phyloP scores from a whole-genome alignment of 2,797 vertebrate species.

The Enteromius thamalakanensis region DNA sequence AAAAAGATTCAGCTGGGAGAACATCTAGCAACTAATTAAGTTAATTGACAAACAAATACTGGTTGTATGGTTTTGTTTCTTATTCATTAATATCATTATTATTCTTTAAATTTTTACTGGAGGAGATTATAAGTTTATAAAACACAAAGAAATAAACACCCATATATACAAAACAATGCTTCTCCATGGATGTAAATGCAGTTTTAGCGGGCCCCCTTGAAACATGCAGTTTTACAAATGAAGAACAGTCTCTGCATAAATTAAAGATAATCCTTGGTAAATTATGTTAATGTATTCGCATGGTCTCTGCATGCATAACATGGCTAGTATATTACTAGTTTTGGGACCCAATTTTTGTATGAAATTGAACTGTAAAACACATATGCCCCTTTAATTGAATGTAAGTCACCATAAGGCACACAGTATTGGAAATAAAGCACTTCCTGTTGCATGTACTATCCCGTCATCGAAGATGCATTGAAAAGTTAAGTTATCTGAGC shows the following conservation, averaged over 20 bases:
- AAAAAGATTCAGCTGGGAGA: too few species aligned
- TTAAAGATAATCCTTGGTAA: conserved; percentile 80
- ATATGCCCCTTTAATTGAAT: neutral
- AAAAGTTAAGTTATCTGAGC: neutral
- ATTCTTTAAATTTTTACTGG: neutral
- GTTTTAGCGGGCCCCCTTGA: conserved; percentile 71
- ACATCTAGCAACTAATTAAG: too few species aligned
- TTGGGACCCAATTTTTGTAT: conserved; percentile 28
- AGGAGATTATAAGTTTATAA: neutral
- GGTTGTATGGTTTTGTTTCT: neutral
- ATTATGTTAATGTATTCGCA: conserved; percentile 81
- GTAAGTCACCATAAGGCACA: neutral
- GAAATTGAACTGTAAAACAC: neutral
- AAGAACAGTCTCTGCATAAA: conserved; percentile 78
- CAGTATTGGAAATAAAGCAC: neutral
- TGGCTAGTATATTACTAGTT: conserved; percentile 66
- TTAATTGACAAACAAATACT: too few species aligned
- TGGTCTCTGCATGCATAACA: conserved; percentile 59
- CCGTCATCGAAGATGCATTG: neutral
- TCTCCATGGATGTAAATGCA: conserved; percentile 64
- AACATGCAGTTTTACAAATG: conserved; percentile 76
- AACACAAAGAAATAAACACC: conserved; percentile 15
- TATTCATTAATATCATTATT: too few species aligned
- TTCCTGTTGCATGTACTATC: conserved; percentile 1
- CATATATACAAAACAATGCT: conserved; percentile 61